Conservation (phyloP, 1,140 invertebrate species). For the Sipha flava region DNA sequence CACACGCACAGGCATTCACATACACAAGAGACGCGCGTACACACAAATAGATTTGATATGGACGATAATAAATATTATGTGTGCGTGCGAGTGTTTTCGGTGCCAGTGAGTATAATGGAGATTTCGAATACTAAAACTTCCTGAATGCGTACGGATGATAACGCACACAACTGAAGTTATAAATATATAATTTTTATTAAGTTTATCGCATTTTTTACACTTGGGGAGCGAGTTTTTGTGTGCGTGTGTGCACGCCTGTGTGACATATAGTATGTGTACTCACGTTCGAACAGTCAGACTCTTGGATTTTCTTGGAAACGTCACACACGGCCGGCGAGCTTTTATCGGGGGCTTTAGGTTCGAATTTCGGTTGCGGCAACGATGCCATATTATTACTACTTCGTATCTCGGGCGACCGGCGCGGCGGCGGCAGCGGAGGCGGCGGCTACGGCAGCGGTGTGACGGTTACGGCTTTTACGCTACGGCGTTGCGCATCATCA, state of each 20-base stretch:
- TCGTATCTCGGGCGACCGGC: neutral
- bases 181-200: no score
- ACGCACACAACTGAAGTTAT: no score
- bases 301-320: neutral
- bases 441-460: neutral
- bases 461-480: neutral
- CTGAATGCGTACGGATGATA: neutral
- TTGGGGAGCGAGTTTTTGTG: no score
- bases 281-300: conserved; percentile 15
- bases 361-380: conserved; percentile 4
- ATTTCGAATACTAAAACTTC: no score
- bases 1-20: neutral
- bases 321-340: neutral
- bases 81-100: no score
- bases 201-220: no score
- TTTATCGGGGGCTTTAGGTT: conserved; percentile 21
- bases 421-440: neutral
- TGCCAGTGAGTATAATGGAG: no score
- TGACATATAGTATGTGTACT: neutral
- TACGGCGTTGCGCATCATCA: neutral
- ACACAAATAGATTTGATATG: neutral
- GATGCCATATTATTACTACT: neutral
- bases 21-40: neutral
- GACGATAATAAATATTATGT: no score
- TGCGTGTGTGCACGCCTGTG: neutral